These are phyloP conservation scores for Diplolepis rosae DNA, from an alignment of 2,888 invertebrate species.

Conservation along the genomic window DNA sequence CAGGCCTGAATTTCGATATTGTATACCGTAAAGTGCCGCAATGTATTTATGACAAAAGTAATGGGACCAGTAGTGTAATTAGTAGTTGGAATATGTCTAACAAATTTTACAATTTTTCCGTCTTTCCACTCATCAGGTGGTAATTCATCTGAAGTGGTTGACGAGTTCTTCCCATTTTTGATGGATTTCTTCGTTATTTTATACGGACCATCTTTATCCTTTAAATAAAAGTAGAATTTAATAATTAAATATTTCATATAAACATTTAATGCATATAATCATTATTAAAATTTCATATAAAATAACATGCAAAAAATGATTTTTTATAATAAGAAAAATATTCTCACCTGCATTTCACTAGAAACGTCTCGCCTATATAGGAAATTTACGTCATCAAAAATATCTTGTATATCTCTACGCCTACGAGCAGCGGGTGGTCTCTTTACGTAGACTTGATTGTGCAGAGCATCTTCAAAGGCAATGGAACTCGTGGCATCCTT, in stretches of 20 bases:
- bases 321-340: not conserved
- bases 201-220: not conserved
- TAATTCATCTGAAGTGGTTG: not conserved
- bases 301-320: not conserved
- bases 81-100: conserved; percentile 56
- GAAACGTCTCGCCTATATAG: not conserved
- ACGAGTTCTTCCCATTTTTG: not conserved
- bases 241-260: not conserved
- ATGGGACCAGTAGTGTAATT: conserved; percentile 44
- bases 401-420: not conserved
- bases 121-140: conserved; percentile 51
- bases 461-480: conserved; percentile 86
- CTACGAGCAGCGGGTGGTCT: conserved; percentile 50
- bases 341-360: not conserved
- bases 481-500: conserved; percentile 79
- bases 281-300: too few species aligned
- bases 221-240: not conserved
- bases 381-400: not conserved
- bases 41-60: conserved; percentile 76
- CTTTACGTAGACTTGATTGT: conserved; percentile 83
- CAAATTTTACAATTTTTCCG: conserved; percentile 52
- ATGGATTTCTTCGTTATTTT: not conserved
- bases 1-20: conserved; percentile 86
- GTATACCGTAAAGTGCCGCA: conserved; percentile 88
- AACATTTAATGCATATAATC: too few species aligned